Base-by-base conservation (phyloP, 2,797 vertebrate genomes). In the Helostoma temminkii region DNA sequence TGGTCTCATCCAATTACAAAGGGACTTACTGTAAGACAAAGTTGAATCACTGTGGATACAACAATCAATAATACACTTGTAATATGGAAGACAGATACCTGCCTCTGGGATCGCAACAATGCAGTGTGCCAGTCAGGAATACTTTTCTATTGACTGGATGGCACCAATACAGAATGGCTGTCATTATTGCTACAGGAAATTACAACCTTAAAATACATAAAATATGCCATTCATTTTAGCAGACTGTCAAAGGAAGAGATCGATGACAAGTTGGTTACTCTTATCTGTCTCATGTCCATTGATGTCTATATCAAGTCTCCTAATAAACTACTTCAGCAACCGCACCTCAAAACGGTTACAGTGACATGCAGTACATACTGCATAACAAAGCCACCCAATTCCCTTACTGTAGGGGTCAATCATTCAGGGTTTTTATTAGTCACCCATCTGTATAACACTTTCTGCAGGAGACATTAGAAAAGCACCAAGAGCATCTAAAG, bases 401-500 rank as follows among this genome's bases (percentile, higher is more conserved):
- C 32, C 32, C 32, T 32, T 2, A 32, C 9, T 32, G 32, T 32
- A 32, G 32, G 32, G 32, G 32, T 32, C 32, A 32, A 32, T 9
- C 32, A 11, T 32, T 11, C 32, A 32, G 32, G 32, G 32, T 32
- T 32, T 32, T 32, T 37, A 37, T 4, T 15, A 14, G 36, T 37
- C 36, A 37, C 32, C 32, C 11, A 3, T 37, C 11, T 84, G 68
- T 78, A 45, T 64, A 80, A 24, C 65, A 43, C 21, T 81, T 55
- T 60, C 68, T 48, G 26, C 83, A 94, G 94, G 93, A 91, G 28
- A 76, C 59, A 16, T 74, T 91, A 64, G 78, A 84, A 74, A 91
- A 90, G 56, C 89, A 90, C 2, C 90, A 86, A 43, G 86, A 90
- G 32, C 49, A 76, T 80, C 83, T 95, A 39, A 87, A 85, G 87